Base-by-base conservation (phyloP, 2,797 vertebrate species). In the Tiaroga cobitis region DNA sequence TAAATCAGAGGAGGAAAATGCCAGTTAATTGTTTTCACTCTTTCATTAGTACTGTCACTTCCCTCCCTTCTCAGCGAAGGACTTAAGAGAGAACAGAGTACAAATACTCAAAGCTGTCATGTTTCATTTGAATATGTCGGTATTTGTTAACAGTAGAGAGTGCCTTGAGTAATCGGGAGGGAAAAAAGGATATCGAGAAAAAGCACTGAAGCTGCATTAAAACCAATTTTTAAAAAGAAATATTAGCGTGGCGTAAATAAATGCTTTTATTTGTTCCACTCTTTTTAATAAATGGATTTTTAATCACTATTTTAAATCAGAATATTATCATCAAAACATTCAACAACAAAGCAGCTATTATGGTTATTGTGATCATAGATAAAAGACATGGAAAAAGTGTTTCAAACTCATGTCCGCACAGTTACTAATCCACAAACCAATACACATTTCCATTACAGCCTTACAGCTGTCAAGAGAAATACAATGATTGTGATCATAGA, bases 1-100 rank as follows among this genome's bases (percentile, higher is more conserved):
- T 34, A 59, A 37, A 46, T 67, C 76, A 68, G 26, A 76, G 49
- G 51, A 75, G 21, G n/a, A 49, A 83, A 46, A 80, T 26, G 59
- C 21, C 16, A 75, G 26, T 59, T 37, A 56, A 56, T 68, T 74
- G n/a, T 41, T n/a, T 70, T 72, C 39, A 51, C 24, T 10, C 3
- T 32, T n/a, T 76, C 8, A 21, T 70, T 41, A 59, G 29, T 32
- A 43, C 67, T 65, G 49, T 19, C 39, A 34, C 10, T 67, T 76
- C 39, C 16, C 32, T 65, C 19, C 41, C 41, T 65, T 19, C 43
- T 32, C 9, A 19, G 26, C 0, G 15, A 85, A 32, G 8, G 11
- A 21, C 46, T 54, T 51, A 19, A 19, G 18, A n/a, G 18, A 32
- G 8, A 46, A 43, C 21, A 9, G 4, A 86, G 21, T 24, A 13